phyloP scores from a whole-genome alignment of 2,797 vertebrate genomes.

The Falco columbarius region DNA sequence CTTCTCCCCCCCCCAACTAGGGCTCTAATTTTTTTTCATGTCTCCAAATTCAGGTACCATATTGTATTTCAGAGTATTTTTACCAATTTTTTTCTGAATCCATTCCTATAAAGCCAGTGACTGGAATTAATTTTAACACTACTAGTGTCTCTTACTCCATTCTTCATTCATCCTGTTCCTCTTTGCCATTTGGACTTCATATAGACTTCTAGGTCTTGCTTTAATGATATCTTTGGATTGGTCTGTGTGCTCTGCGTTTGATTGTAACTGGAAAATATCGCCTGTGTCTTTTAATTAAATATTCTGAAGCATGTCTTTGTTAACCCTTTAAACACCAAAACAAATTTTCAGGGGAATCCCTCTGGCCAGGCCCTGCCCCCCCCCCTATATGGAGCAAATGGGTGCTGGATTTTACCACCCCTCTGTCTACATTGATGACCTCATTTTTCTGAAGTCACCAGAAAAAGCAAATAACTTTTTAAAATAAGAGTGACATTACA shows the following conservation, averaged over 20 bases:
- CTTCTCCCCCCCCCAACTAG: not conserved
- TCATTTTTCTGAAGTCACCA: not conserved
- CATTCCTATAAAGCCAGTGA: not conserved
- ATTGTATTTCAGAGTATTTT: not conserved
- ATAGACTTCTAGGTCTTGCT: not conserved
- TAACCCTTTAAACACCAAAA: not conserved
- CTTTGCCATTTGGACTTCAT: not conserved
- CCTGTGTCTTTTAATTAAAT: not conserved
- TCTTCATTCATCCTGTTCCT: not conserved
- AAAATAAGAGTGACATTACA: not conserved
- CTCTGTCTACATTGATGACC: not conserved
- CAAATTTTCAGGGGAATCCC: not conserved
- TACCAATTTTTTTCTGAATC: not conserved
- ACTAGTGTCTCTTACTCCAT: not conserved
- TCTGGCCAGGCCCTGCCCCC: no score
- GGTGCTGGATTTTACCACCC: not conserved
- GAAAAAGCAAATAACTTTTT: not conserved
- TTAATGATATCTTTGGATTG: not conserved
- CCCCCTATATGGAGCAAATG: accelerated
- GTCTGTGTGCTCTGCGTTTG: not conserved
- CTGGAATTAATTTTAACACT: not conserved
- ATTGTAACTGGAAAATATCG: not conserved
- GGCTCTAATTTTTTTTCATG: not conserved
- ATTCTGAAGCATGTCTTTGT: not conserved
- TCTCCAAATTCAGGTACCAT: not conserved